phyloP scores from a whole-genome alignment of 2,797 vertebrate species.

The Premnoplex brunnescens region DNA sequence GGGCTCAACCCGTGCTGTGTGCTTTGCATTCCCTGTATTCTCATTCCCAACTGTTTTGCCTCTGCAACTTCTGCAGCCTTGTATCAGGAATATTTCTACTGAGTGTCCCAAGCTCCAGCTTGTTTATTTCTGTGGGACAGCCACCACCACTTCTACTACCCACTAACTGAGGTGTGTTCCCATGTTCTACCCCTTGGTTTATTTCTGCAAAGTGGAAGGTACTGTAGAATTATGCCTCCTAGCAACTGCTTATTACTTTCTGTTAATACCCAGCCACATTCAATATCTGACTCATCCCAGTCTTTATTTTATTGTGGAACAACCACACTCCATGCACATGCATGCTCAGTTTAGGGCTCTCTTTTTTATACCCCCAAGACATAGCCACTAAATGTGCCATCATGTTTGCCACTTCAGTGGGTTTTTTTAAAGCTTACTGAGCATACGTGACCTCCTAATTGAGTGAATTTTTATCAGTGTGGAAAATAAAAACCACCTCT shows the following conservation, averaged over 20 bases:
- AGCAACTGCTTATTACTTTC: background rate
- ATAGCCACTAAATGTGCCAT: background rate
- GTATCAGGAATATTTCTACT: background rate
- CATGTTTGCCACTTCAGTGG: background rate
- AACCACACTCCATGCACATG: background rate
- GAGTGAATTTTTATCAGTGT: background rate
- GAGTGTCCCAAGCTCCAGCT: background rate
- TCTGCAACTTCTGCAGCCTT: background rate
- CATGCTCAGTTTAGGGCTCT: background rate
- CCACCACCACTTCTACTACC: background rate
- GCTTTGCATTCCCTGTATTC: background rate
- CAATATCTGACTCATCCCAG: background rate
- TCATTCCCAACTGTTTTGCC: background rate
- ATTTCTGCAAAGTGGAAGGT: background rate
- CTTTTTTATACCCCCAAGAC: background rate
- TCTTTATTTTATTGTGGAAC: background rate
- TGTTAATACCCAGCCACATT: background rate
- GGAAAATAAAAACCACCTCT: background rate
- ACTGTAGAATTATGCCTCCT: background rate
- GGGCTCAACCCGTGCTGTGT: fast-evolving
- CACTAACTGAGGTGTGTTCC: background rate
- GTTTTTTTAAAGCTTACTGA: background rate
- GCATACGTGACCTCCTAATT: background rate
- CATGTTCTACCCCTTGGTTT: background rate
- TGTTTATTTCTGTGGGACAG: background rate